A percentile compares a stretch with the other conserved stretches of the same genome.
These are phyloP conservation scores for Epinephelus awoara DNA, from an alignment of 2,797 vertebrate genomes.

Conservation along the genomic window DNA sequence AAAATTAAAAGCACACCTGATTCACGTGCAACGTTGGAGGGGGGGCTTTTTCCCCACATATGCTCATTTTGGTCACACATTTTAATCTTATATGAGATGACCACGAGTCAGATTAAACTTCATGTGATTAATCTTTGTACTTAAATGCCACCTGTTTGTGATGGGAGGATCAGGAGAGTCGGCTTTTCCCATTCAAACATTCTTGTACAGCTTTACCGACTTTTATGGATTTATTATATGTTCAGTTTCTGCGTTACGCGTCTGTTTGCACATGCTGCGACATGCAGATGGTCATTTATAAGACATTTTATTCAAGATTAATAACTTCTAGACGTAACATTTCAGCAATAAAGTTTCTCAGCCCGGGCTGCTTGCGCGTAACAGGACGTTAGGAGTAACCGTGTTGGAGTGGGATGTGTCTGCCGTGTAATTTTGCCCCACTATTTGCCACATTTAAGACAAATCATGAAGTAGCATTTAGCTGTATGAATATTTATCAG, in stretches of 20 bases:
- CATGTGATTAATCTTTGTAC: background rate
- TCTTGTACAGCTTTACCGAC: background rate
- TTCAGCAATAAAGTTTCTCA: constrained; percentile 1
- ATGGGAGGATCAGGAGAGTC: background rate
- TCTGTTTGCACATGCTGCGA: background rate
- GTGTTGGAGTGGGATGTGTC: constrained; percentile 78
- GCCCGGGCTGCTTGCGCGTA: constrained; percentile 42
- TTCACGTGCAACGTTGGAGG: too few species aligned
- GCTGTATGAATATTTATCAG: constrained; percentile 86
- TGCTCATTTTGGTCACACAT: background rate
- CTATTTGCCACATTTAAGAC: constrained; percentile 74
- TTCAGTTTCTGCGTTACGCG: background rate
- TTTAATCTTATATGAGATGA: background rate
- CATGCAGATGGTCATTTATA: background rate
- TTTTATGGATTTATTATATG: background rate
- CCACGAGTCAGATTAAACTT: background rate
- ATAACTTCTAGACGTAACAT: background rate
- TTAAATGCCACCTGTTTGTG: constrained; percentile 45
- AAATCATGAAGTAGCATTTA: constrained; percentile 71
- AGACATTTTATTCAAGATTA: constrained; percentile 24
- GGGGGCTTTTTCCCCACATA: fast-evolving
- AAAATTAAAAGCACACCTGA: background rate
- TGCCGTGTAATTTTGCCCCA: constrained; percentile 47
- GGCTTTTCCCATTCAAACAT: background rate
- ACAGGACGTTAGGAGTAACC: constrained; percentile 41